Base-by-base conservation (phyloP, 2,888 invertebrate species). In the Dexiosoma caninum region DNA sequence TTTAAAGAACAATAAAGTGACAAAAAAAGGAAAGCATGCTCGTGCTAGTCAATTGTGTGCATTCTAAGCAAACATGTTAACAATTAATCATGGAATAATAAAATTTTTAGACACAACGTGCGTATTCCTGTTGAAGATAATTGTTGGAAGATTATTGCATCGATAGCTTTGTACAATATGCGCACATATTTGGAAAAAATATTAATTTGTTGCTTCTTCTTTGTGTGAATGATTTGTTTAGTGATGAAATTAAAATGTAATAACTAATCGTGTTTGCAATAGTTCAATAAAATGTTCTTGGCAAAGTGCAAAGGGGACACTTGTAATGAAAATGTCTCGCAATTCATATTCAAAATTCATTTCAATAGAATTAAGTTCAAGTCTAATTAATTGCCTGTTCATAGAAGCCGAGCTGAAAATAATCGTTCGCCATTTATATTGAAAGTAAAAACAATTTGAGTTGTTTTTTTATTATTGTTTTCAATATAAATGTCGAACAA, bases 81-180 rank as follows among this genome's bases (percentile, higher is more conserved):
- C 42, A 79, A 79, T 79, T 79, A 74, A 74, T 79, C 74, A 79
- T 69, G 46, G 32, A 69, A 74, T 62, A 66, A 46, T 49, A 23
- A 37, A 55, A 51, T 9, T 64, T 53, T 55, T 40, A 27, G 27
- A 14, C 35, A 10, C 32, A 44, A 40, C 60, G 60, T 32, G 40
- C 23, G 6, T 32, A n/a, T n/a, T 40, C n/a, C 42, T 49, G 40
- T 27, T 37, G 40, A 71, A 35, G 59, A 59, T 71, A 37, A 71
- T 60, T 35, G 67, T 55, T 42, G 42, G n/a, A n/a, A n/a, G n/a
- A n/a, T n/a, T n/a, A n/a, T n/a, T n/a, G n/a, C n/a, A n/a, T n/a
- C n/a, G n/a, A n/a, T n/a, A n/a, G n/a, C n/a, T n/a, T n/a, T n/a
- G n/a, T n/a, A n/a, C n/a, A n/a, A n/a, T n/a, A n/a, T n/a, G n/a